phyloP scores from a whole-genome alignment of 1,140 invertebrate genomes.

The Copidosoma floridanum region DNA sequence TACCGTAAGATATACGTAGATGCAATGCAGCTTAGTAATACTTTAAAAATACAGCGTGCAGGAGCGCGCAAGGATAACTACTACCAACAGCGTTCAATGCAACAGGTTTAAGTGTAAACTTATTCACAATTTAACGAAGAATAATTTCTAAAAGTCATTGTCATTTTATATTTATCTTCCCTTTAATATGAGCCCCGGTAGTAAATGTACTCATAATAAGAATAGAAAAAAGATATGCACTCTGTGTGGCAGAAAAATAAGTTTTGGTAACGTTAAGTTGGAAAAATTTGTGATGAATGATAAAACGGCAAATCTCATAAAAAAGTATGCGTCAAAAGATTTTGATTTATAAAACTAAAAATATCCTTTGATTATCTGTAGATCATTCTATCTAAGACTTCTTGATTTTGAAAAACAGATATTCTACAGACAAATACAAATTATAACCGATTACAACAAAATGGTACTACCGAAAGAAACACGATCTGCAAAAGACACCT shows the following conservation, averaged over 20 bases:
- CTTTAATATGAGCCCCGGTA: too few species aligned
- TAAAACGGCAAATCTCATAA: neutral
- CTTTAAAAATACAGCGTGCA: too few species aligned
- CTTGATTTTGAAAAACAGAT: neutral
- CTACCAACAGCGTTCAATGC: too few species aligned
- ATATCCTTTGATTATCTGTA: neutral
- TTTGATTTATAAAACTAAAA: neutral
- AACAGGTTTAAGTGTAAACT: too few species aligned
- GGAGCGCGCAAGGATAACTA: too few species aligned
- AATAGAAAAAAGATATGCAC: conserved; percentile 3
- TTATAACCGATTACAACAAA: neutral
- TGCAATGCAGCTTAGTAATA: too few species aligned
- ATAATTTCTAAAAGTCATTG: too few species aligned
- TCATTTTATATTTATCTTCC: too few species aligned
- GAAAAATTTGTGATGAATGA: neutral
- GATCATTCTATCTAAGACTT: neutral
- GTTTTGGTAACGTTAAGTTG: neutral
- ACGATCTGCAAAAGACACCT: neutral
- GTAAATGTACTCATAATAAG: conserved; percentile 2
- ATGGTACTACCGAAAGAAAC: neutral
- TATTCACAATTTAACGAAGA: too few species aligned
- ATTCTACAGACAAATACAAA: neutral
- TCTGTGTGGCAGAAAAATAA: neutral
- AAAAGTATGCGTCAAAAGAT: neutral
- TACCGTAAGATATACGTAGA: too few species aligned